Base-by-base conservation (phyloP, 1,140 invertebrate species). In the Nasonia vitripennis region DNA sequence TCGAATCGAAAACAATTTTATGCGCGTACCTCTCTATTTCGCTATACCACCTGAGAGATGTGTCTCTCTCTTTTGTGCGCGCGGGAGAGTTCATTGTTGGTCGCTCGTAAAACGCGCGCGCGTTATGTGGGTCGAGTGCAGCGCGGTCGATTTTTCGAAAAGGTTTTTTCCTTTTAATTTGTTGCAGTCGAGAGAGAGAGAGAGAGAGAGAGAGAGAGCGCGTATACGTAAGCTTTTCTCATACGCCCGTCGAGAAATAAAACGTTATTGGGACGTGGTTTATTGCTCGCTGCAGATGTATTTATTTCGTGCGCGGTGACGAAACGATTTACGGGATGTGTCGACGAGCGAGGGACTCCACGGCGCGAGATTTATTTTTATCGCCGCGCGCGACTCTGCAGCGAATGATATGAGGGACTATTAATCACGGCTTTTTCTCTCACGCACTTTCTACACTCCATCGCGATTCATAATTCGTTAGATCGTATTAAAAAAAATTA, bases 61-160 rank as follows among this genome's bases (percentile, higher is more conserved):
- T 62, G 55, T 83, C 81, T 67, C 12, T 73, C 34, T 81, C 48
- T 55, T 48, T 68, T 75, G 71, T 77, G 27, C 27, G 37, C n/a
- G 17, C 27, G 70, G 17, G 67, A 83, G 55, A 17, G 48, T 83
- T 77, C 74, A 77, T 83, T 83, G 81, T 83, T 82, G 45, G 73
- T 34, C 55, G 51, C 73, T 78, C 62, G 81, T 83, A 83, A 83
- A 83, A 75, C 55, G 55, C 14, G 51, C 14, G 51, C 51, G 55
- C 55, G 62, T 45, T 83, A 83, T 84, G 78, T 84, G 41, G 82
- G 82, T 78, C 75, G 82, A 84, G 82, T 48, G 51, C 34, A 37
- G 51, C 17, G 51, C 7, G 1, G 70, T 84, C 55, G 62, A 70
- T 84, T 70, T 83, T 83, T 62, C 12, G 34, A 45, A 45, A 83